Evolutionary conservation across 2,797 vertebrate species (phyloP).

Genomic region (Enteromius viviparus): DNA sequence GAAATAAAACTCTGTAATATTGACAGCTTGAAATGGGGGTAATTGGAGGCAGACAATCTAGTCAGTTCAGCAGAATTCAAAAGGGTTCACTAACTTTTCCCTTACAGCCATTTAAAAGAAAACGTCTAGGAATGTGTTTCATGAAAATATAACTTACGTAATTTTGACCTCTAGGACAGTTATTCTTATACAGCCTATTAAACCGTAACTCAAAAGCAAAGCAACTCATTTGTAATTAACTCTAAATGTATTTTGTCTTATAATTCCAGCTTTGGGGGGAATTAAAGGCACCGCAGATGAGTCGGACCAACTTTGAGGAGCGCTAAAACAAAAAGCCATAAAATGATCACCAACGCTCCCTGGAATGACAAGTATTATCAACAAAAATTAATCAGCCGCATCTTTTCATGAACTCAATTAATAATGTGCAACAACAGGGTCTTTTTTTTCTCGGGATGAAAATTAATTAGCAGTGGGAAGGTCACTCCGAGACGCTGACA

Average conservation of each 20-base stretch:
- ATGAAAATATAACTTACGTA: background rate
- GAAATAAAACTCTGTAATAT: background rate
- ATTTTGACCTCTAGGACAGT: too few relatives aligned
- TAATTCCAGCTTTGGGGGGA: conserved; percentile 76
- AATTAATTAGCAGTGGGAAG: conserved; percentile 99
- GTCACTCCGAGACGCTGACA: conserved; percentile 99
- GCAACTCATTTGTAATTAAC: conserved; percentile 64
- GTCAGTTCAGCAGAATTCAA: background rate
- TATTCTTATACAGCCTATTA: conserved; percentile 14
- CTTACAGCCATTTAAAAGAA: background rate
- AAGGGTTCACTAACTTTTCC: background rate
- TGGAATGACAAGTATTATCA: conserved; percentile 99
- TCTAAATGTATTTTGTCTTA: conserved; percentile 65
- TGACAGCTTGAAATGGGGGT: conserved; percentile 9
- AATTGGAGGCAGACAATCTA: background rate
- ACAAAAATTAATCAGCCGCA: conserved; percentile 99
- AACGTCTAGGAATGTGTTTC: conserved; percentile 2
- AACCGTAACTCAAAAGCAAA: conserved; percentile 52
- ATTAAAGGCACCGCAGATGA: conserved; percentile 92
- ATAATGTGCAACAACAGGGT: conserved; percentile 99
- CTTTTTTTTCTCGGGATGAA: conserved; percentile 98
- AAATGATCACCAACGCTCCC: conserved; percentile 96
- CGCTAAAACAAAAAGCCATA: conserved; percentile 92
- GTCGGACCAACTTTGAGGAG: conserved; percentile 98
- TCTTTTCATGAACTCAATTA: conserved; percentile 99